Evolutionary conservation across 2,113 vertebrate species (phyloP).

Genomic region (Bubalus kerabau): DNA sequence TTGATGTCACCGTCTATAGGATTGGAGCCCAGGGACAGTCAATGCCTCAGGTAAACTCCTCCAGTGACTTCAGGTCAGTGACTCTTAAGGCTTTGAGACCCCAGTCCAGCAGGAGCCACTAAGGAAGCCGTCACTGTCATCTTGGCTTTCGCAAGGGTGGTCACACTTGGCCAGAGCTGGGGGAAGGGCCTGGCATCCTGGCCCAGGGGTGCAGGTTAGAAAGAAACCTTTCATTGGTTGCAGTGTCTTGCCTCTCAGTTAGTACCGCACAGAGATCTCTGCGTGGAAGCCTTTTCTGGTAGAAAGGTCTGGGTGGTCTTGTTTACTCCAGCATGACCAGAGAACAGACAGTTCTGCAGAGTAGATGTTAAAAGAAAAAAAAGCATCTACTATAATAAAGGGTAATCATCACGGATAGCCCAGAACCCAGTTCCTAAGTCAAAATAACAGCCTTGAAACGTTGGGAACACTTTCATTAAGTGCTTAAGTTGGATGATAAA

Average conservation of each 20-base stretch:
- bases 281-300: background rate
- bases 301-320: background rate
- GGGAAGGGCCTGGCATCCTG: background rate
- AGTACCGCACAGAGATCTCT: background rate
- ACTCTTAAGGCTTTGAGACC: background rate
- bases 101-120: background rate
- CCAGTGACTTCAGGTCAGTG: background rate
- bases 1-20: background rate
- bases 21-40: background rate
- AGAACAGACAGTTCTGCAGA: background rate
- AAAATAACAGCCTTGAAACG: conserved; percentile 6
- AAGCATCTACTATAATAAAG: background rate
- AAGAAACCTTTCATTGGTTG: no score
- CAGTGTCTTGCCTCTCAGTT: background rate
- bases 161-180: background rate
- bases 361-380: background rate
- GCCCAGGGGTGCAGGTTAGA: background rate
- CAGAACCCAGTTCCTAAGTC: conserved; percentile 28
- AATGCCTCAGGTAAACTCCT: background rate
- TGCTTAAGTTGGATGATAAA: background rate
- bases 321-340: background rate
- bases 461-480: conserved; percentile 11
- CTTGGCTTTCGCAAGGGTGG: background rate
- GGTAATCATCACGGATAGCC: background rate
- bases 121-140: no score